Conservation (phyloP, 2,113 vertebrate species). For the Xiphophorus hellerii region DNA sequence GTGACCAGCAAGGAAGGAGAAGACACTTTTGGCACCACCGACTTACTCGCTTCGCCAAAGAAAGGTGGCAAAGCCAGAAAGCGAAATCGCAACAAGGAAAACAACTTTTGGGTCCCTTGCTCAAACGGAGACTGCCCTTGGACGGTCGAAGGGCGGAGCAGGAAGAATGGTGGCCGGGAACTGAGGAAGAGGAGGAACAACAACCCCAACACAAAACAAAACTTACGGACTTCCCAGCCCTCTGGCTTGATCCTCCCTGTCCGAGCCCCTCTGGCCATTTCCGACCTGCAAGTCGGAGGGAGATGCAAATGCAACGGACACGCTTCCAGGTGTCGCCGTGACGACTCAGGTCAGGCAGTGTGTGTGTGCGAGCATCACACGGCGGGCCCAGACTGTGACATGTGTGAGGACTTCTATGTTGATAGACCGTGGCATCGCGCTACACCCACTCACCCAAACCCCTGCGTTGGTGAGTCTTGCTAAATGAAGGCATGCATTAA, state of each 20-base stretch:
- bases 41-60: conserved; percentile 33
- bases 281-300: conserved; percentile 86
- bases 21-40: conserved; percentile 29
- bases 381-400: conserved; percentile 83
- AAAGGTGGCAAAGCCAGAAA: conserved; percentile 62
- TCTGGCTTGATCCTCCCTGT: conserved; percentile 19
- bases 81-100: conserved; percentile 64
- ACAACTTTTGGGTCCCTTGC: conserved; percentile 61
- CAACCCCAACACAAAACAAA: conserved; percentile 47
- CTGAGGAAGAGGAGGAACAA: conserved; percentile 81
- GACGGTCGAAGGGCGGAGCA: conserved; percentile 65
- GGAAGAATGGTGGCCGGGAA: conserved; percentile 65
- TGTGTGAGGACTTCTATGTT: conserved; percentile 84
- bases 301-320: conserved; percentile 88
- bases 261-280: conserved; percentile 68
- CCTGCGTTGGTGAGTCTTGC: conserved; percentile 83
- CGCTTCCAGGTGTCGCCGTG: conserved; percentile 82
- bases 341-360: conserved; percentile 70
- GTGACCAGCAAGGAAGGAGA: conserved; percentile 76
- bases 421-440: conserved; percentile 88
- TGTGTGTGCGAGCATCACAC: conserved; percentile 87
- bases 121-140: conserved; percentile 68
- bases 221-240: conserved; percentile 36
- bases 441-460: conserved; percentile 85
- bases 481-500: not conserved